A percentile compares a stretch with the other conserved stretches of the same genome.
phyloP scores from a whole-genome alignment of 2,888 invertebrate genomes.

The Stegophylla sp. region DNA sequence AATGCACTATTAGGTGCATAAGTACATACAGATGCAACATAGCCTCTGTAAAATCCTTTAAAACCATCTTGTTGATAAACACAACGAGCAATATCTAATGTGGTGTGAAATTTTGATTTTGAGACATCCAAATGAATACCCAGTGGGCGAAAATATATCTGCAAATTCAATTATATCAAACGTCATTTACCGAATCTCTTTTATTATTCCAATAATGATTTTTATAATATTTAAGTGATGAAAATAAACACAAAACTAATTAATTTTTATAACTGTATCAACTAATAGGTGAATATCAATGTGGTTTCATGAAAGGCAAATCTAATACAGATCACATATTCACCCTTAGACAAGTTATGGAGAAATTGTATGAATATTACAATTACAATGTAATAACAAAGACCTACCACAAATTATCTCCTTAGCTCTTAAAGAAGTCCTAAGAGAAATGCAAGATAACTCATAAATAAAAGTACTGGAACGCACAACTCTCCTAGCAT shows the following conservation, averaged over 20 bases:
- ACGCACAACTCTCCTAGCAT: neutral
- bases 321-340: too few species aligned
- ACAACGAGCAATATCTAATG: constrained; percentile 76
- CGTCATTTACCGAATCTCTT: too few species aligned
- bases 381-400: too few species aligned
- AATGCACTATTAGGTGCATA: constrained; percentile 97
- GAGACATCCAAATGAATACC: constrained; percentile 73
- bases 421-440: constrained; percentile 9
- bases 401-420: too few species aligned
- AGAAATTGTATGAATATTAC: too few species aligned
- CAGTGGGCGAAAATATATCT: constrained; percentile 75
- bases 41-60: constrained; percentile 91
- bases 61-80: constrained; percentile 84
- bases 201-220: too few species aligned
- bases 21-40: constrained; percentile 86
- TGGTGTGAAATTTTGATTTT: constrained; percentile 73
- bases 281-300: too few species aligned
- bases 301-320: too few species aligned
- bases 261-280: too few species aligned
- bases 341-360: too few species aligned
- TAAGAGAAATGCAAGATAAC: constrained; percentile 19
- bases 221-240: too few species aligned
- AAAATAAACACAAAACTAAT: too few species aligned
- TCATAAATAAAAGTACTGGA: constrained; percentile 8
- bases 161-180: neutral